phyloP scores from a whole-genome alignment of 2,888 invertebrate species.

The Tortricodes alternella region DNA sequence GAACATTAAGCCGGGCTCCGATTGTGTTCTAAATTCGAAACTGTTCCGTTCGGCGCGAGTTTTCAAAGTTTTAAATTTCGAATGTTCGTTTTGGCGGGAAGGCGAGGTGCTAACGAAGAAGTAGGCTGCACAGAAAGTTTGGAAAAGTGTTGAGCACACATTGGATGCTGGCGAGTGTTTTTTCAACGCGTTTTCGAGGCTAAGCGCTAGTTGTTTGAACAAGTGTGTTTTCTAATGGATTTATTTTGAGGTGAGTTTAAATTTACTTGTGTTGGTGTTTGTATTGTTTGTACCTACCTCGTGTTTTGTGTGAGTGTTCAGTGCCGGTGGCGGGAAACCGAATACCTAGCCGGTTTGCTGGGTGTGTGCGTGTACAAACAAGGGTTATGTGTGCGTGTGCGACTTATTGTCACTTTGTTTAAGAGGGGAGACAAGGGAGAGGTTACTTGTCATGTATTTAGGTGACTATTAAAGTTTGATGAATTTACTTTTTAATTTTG shows the following conservation, averaged over 20 bases:
- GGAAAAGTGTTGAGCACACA: conserved; percentile 78
- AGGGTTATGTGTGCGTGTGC: conserved; percentile 61
- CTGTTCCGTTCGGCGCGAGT: conserved; percentile 37
- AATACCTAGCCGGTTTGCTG: conserved; percentile 74
- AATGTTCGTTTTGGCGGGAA: conserved; percentile 66
- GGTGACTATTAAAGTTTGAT: conserved; percentile 77
- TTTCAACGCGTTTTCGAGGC: conserved; percentile 83
- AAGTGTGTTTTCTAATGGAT: conserved; percentile 84
- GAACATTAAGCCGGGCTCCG: conserved; percentile 43
- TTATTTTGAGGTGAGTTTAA: conserved; percentile 83
- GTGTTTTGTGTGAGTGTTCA: conserved; percentile 77
- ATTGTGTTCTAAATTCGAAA: conserved; percentile 39
- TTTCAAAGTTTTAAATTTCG: conserved; percentile 48
- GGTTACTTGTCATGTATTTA: conserved; percentile 81
- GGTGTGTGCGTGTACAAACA: conserved; percentile 76
- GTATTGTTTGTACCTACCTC: conserved; percentile 79
- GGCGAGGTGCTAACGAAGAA: conserved; percentile 56
- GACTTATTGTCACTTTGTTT: conserved; percentile 80
- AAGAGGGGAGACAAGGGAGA: conserved; percentile 76
- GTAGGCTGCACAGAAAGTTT: conserved; percentile 74
- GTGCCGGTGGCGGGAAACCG: conserved; percentile 80
- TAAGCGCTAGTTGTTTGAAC: conserved; percentile 83
- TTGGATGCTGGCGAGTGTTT: conserved; percentile 76
- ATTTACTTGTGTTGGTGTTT: conserved; percentile 82
- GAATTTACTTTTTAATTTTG: conserved; percentile 75